These are phyloP conservation scores for Elegia similella DNA, from an alignment of 2,888 invertebrate genomes.

Conservation along the genomic window DNA sequence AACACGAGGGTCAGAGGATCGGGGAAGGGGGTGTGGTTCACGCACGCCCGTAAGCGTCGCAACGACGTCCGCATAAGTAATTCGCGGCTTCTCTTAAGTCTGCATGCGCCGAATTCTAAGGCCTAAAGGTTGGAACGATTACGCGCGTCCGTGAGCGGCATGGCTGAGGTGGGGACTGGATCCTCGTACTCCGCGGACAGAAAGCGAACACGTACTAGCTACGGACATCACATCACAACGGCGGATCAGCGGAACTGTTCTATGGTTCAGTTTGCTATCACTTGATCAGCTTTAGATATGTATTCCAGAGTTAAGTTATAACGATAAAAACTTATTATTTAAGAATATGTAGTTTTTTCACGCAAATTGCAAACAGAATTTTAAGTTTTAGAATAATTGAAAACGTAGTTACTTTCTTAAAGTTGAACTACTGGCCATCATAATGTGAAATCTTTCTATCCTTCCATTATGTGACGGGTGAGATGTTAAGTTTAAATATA, in stretches of 20 bases:
- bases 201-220: conserved; percentile 73
- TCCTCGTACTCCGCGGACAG: conserved; percentile 63
- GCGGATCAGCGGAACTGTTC: background rate
- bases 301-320: too few species aligned
- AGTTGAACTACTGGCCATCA: too few species aligned
- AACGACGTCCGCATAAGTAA: conserved; percentile 50
- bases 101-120: conserved; percentile 53
- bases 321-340: too few species aligned
- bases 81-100: conserved; percentile 56
- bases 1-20: conserved; percentile 89
- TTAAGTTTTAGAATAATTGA: too few species aligned
- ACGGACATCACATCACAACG: conserved; percentile 47
- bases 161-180: conserved; percentile 60
- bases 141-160: conserved; percentile 69
- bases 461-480: background rate
- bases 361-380: too few species aligned
- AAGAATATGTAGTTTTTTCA: too few species aligned
- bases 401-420: too few species aligned
- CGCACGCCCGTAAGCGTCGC: conserved; percentile 61
- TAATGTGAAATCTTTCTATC: too few species aligned
- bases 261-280: conserved; percentile 24
- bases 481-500: background rate
- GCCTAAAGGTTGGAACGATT: conserved; percentile 51
- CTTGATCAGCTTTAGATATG: conserved; percentile 28
- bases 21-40: conserved; percentile 44